Percentiles rank a stretch among this genome's conserved stretches.
phyloP scores from a whole-genome alignment of 2,797 vertebrate genomes.

The Sparus aurata region DNA sequence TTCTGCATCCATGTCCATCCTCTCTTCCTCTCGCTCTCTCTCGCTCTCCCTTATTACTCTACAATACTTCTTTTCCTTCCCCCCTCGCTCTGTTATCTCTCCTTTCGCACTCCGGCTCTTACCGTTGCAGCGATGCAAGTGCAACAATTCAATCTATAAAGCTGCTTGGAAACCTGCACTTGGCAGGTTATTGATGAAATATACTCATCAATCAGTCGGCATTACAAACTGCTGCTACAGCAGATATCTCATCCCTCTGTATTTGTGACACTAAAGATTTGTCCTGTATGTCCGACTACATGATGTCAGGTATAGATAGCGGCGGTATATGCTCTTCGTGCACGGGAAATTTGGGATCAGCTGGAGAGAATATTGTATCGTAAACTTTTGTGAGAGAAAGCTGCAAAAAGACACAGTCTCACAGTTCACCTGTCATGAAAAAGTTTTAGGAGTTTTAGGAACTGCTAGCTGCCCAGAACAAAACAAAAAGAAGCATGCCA shows the following conservation, averaged over 20 bases:
- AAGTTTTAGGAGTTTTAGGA: no score
- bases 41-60: conserved; percentile 53
- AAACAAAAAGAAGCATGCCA: no score
- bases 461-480: no score
- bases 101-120: conserved; percentile 14
- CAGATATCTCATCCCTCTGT: conserved; percentile 8
- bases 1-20: conserved; percentile 44
- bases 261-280: conserved; percentile 31
- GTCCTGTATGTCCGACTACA: conserved; percentile 14
- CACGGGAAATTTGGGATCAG: conserved; percentile 1
- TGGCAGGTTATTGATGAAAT: conserved; percentile 35
- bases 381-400: conserved; percentile 8
- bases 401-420: background rate
- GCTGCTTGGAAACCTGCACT: conserved; percentile 35
- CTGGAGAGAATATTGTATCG: background rate
- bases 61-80: conserved; percentile 30
- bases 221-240: conserved; percentile 17
- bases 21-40: conserved; percentile 34
- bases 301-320: conserved; percentile 5
- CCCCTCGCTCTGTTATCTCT: background rate
- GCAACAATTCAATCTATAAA: conserved; percentile 45
- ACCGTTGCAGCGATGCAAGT: conserved; percentile 14
- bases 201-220: conserved; percentile 34
- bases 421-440: background rate
- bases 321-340: background rate